Percentiles rank a stretch among this genome's conserved stretches.
Evolutionary conservation across 2,888 invertebrate species (phyloP).

Genomic region (Phortica magna): DNA sequence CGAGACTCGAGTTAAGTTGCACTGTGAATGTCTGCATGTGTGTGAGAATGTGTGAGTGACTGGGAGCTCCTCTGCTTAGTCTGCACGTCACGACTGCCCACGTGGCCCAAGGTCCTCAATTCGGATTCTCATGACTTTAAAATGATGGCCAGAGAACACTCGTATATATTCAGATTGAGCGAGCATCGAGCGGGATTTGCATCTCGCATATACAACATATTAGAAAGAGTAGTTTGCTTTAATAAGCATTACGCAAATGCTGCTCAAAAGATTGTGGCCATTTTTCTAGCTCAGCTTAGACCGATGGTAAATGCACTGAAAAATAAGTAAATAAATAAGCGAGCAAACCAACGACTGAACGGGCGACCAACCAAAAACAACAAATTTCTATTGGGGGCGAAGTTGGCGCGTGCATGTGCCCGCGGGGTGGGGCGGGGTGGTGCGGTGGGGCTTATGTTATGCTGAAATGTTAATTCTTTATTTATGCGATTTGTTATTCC

Average conservation of each 20-base stretch:
- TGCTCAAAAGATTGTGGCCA: slow-evolving; percentile 28
- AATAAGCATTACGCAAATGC: slow-evolving; percentile 21
- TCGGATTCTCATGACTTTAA: no score
- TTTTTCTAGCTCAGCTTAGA: slow-evolving; percentile 28
- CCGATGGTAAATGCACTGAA: slow-evolving; percentile 14
- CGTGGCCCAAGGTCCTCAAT: no score
- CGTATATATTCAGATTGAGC: neutral
- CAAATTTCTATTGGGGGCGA: no score
- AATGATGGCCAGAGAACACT: no score
- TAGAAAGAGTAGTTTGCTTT: neutral
- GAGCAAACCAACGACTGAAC: neutral
- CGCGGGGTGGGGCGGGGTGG: no score
- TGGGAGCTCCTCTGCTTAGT: neutral
- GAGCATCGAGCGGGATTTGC: no score
- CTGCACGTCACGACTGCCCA: neutral
- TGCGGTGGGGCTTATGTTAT: no score
- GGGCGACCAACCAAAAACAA: no score
- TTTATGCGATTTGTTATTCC: slow-evolving; percentile 12
- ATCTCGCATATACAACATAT: slow-evolving; percentile 2
- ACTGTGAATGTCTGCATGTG: no score
- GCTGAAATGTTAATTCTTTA: neutral
- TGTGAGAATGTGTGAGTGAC: neutral
- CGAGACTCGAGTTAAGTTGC: no score
- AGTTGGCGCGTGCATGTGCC: no score
- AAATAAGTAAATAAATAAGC: slow-evolving; percentile 25